These are phyloP conservation scores for Elymnias hypermnestra DNA, from an alignment of 1,140 invertebrate genomes.

Conservation along the genomic window DNA sequence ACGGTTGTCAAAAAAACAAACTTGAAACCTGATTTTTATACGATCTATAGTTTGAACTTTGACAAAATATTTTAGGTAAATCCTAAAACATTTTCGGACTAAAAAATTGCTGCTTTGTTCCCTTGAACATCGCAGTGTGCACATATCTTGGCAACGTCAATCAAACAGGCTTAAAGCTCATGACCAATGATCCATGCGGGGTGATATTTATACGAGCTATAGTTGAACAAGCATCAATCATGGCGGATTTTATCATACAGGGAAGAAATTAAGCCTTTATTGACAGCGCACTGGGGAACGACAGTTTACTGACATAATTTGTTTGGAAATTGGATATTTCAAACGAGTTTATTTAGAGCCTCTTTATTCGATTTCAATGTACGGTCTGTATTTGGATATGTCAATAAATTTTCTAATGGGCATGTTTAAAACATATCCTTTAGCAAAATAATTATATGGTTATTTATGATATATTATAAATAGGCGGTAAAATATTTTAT, in stretches of 20 bases:
- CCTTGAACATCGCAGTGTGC: too few species aligned
- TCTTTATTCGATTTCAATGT: not conserved
- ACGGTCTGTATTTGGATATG: not conserved
- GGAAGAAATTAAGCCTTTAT: constrained; percentile 27
- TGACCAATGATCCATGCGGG: not conserved
- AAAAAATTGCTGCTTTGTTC: too few species aligned
- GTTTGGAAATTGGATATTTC: constrained; percentile 6
- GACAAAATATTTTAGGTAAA: too few species aligned
- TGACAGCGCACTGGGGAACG: constrained; percentile 12
- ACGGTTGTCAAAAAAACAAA: too few species aligned
- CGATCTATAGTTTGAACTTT: too few species aligned
- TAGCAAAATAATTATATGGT: too few species aligned
- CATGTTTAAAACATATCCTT: too few species aligned
- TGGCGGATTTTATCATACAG: constrained; percentile 14
- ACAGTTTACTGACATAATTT: constrained; percentile 16
- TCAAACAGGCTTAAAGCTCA: constrained; percentile 1
- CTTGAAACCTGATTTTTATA: too few species aligned
- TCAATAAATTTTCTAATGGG: not conserved
- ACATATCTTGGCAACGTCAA: not conserved
- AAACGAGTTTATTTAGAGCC: not conserved
- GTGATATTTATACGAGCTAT: not conserved
- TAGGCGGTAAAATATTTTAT: too few species aligned
- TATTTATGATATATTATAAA: too few species aligned
- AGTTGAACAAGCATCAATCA: constrained; percentile 4
- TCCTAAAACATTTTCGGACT: too few species aligned